Base-by-base conservation (phyloP, 2,888 invertebrate species). In the Drosophila quasianomalipes region DNA sequence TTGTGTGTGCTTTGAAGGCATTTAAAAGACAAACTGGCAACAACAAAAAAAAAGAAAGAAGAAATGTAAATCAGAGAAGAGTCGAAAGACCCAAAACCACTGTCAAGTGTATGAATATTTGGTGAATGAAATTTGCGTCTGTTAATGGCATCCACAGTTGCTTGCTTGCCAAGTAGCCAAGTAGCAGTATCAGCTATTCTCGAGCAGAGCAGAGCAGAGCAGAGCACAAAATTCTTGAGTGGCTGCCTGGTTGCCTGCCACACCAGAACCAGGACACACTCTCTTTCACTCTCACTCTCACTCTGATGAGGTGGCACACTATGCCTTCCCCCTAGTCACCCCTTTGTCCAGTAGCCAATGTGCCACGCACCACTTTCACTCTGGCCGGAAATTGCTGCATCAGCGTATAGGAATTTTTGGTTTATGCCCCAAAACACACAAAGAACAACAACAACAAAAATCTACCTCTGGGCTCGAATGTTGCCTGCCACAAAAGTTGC, bases 341-440 rank as follows among this genome's bases (percentile, higher is more conserved):
- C 44, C 30, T n/a, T 55, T 31, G 64, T 61, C 63, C 65, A 65
- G 52, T 65, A 64, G 61, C 44, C 61, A 44, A 19, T 72, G 79
- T 79, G 76, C 79, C 89, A 89, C 90, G 88, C 85, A 90, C 85
- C 90, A 88, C 85, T 85, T 85, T 85, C 85, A 85, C 90, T 85
- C 53, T 44, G 74, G 54, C 84, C 90, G 89, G 87, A 90, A 90
- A 88, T 85, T 88, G 87, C 87, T 84, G 87, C 87, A 88, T 88
- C 87, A 88, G 87, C 87, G 91, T 85, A 85, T 89, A 84, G 85
- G 82, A 87, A 88, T 90, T 88, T 87, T 90, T 88, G 88, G 89
- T 84, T 87, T 90, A 89, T 88, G 89, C 77, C 70, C 68, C 54
- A 57, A 69, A 57, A 69, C 75, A 67, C 58, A 76, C 63, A 75